Evolutionary conservation across 2,888 invertebrate species (phyloP).

Genomic region (Callyntrura sp.): DNA sequence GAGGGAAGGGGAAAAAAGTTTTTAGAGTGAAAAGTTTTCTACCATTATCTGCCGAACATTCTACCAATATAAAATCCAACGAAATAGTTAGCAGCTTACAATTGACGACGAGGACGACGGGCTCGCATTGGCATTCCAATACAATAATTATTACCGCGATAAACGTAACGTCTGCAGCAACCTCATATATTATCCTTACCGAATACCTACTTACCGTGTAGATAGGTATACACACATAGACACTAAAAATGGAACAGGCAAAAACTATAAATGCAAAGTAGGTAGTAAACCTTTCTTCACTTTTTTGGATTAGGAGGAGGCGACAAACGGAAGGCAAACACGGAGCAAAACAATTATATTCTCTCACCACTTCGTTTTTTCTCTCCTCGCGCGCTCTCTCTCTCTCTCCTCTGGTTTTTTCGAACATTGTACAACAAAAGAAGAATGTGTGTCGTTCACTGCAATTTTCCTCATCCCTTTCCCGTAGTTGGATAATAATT

Average conservation of each 20-base stretch:
- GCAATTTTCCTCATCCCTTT: conserved; percentile 43
- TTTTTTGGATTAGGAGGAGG: not conserved
- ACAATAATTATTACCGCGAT: conserved; percentile 17
- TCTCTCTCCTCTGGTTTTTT: conserved; percentile 31
- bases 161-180: not conserved
- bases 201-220: not conserved
- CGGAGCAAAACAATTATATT: not conserved
- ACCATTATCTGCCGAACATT: conserved; percentile 11
- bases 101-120: not conserved
- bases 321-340: not conserved
- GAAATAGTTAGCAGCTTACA: not conserved
- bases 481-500: conserved; percentile 73
- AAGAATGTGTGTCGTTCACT: not conserved
- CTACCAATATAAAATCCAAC: not conserved
- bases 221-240: not conserved
- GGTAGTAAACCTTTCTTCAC: conserved; percentile 23
- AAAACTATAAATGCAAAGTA: not conserved
- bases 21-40: conserved; percentile 22
- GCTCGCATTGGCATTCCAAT: not conserved
- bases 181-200: not conserved
- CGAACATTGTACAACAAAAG: not conserved
- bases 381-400: not conserved
- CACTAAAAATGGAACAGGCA: not conserved
- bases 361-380: not conserved
- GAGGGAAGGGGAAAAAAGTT: not conserved